Percentiles rank a stretch among this genome's conserved stretches.
phyloP scores from a whole-genome alignment of 2,888 invertebrate genomes.

The Hypomecis punctinalis region DNA sequence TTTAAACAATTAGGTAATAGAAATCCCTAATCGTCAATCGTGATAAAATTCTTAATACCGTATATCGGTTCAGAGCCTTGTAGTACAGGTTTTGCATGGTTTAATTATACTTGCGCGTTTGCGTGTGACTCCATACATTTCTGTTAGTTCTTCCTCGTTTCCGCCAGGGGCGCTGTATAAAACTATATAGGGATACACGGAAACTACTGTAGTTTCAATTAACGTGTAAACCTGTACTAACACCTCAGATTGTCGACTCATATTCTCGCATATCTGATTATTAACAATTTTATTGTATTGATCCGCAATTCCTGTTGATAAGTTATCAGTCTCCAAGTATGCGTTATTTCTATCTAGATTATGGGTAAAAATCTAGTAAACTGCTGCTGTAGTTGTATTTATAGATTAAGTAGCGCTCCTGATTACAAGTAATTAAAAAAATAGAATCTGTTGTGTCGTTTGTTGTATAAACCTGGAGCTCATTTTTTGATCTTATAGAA shows the following conservation, averaged over 20 bases:
- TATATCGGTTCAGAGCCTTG: neutral
- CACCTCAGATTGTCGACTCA: constrained; percentile 2
- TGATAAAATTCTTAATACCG: neutral
- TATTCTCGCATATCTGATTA: neutral
- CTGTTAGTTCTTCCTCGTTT: no score
- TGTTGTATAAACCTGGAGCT: no score
- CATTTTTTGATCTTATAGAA: no score
- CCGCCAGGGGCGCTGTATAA: no score
- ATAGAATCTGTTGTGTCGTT: no score
- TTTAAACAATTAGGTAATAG: no score
- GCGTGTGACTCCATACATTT: no score
- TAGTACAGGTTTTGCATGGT: no score
- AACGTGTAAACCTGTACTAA: no score
- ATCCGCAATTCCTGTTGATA: constrained; percentile 10
- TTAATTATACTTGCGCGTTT: no score
- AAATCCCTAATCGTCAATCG: neutral
- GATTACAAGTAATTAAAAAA: neutral
- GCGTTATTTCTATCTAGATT: neutral
- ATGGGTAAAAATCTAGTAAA: neutral
- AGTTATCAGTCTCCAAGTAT: neutral
- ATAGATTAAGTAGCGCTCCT: neutral
- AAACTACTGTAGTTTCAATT: no score
- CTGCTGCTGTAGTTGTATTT: neutral
- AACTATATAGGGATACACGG: no score
- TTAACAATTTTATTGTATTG: constrained; percentile 3